These are phyloP conservation scores for Brachypalpus laphriformis DNA, from an alignment of 2,888 invertebrate species.

Conservation along the genomic window DNA sequence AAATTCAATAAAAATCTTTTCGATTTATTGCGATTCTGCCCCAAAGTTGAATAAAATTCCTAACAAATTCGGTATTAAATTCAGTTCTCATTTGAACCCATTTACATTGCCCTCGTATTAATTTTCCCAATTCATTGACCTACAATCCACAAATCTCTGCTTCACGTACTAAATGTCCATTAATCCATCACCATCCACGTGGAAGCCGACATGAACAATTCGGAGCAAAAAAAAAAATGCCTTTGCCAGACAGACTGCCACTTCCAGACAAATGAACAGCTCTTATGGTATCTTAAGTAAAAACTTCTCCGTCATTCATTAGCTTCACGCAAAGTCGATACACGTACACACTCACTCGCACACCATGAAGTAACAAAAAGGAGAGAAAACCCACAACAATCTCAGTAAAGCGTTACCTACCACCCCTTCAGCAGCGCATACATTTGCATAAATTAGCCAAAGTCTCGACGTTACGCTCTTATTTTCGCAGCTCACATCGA, in stretches of 20 bases:
- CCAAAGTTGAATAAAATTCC: no score
- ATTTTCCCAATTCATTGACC: not conserved
- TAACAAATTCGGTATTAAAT: not conserved
- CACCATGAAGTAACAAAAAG: not conserved
- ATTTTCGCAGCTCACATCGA: slow-evolving; percentile 18
- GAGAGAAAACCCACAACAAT: slow-evolving; percentile 7
- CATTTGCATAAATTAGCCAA: slow-evolving; percentile 68
- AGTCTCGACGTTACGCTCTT: slow-evolving; percentile 29
- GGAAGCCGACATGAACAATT: not conserved
- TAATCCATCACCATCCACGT: slow-evolving; percentile 36
- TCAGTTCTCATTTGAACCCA: not conserved
- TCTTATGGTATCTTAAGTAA: slow-evolving; percentile 51
- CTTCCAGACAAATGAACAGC: slow-evolving; percentile 62
- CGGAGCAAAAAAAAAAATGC: slow-evolving; percentile 9
- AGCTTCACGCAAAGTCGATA: slow-evolving; percentile 31
- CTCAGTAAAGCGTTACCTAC: slow-evolving; percentile 30
- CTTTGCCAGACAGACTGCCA: slow-evolving; percentile 54
- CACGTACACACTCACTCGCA: not conserved
- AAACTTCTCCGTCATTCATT: slow-evolving; percentile 57
- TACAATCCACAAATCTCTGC: slow-evolving; percentile 39
- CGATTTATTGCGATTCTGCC: no score
- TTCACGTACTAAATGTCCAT: slow-evolving; percentile 30
- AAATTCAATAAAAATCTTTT: no score
- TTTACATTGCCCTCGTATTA: not conserved
- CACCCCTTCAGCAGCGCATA: slow-evolving; percentile 42